Conservation (phyloP, 2,797 vertebrate species). For the Hoplostethus mediterraneus region DNA sequence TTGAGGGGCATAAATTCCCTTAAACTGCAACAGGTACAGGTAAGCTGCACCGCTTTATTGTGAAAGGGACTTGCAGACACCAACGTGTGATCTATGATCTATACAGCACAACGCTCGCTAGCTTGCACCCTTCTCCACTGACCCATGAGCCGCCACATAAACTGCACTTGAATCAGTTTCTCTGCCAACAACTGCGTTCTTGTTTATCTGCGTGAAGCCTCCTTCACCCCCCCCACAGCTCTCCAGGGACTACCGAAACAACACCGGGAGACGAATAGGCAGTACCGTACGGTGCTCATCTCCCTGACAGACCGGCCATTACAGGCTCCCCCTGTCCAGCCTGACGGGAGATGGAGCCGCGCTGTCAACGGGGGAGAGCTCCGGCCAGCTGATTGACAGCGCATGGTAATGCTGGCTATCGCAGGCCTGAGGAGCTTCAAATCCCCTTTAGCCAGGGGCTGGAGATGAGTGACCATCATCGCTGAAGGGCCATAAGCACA, state of each 20-base stretch:
- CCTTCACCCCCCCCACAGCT: slow-evolving; percentile 28
- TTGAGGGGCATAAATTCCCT: no score
- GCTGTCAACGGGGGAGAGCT: slow-evolving; percentile 49
- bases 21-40: no score
- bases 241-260: slow-evolving; percentile 25
- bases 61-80: no score
- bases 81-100: background rate
- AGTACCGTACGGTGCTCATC: slow-evolving; percentile 27
- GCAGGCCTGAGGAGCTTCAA: slow-evolving; percentile 60
- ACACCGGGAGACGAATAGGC: slow-evolving; percentile 29
- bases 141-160: slow-evolving; percentile 39
- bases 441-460: slow-evolving; percentile 61
- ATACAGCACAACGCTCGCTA: background rate
- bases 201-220: slow-evolving; percentile 15
- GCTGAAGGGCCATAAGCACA: slow-evolving; percentile 63
- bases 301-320: slow-evolving; percentile 44
- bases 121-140: slow-evolving; percentile 31
- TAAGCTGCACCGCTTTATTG: no score
- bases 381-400: slow-evolving; percentile 54
- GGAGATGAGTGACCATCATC: slow-evolving; percentile 71
- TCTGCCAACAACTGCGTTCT: slow-evolving; percentile 6
- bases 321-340: slow-evolving; percentile 36
- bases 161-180: slow-evolving; percentile 17
- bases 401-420: slow-evolving; percentile 52
- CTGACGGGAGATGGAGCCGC: slow-evolving; percentile 53